phyloP scores from a whole-genome alignment of 1,140 invertebrate genomes.

The Euwallacea fornicatus region DNA sequence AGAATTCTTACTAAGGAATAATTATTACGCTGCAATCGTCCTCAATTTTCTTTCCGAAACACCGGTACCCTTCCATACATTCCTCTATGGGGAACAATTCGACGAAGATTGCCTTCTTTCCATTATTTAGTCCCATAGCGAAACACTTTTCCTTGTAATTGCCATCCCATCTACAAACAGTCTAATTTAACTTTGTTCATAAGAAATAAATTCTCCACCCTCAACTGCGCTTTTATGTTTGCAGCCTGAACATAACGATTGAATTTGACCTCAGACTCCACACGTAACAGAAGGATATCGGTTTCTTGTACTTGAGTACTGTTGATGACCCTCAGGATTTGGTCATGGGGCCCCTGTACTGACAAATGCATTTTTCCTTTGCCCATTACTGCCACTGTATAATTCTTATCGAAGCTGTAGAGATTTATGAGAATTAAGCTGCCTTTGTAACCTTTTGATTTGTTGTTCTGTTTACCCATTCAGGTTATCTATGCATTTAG shows the following conservation, averaged over 20 bases:
- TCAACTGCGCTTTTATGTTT: constrained; percentile 53
- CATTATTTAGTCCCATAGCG: constrained; percentile 51
- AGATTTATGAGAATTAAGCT: not conserved
- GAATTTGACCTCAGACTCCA: constrained; percentile 59
- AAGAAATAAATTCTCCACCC: not conserved
- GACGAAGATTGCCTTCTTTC: constrained; percentile 28
- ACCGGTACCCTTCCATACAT: constrained; percentile 58
- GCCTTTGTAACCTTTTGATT: not conserved
- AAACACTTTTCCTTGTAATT: constrained; percentile 57
- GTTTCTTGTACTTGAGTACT: constrained; percentile 57
- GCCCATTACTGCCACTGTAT: constrained; percentile 68
- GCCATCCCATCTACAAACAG: constrained; percentile 48
- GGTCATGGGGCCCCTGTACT: constrained; percentile 67
- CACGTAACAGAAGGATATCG: constrained; percentile 62
- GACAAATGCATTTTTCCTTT: constrained; percentile 58
- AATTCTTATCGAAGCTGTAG: constrained; percentile 40
- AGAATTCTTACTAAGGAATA: not conserved
- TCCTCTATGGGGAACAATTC: constrained; percentile 45
- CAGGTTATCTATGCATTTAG: constrained; percentile 54
- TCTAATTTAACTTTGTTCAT: not conserved
- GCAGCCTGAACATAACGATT: constrained; percentile 66
- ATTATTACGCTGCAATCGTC: constrained; percentile 49
- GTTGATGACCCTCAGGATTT: constrained; percentile 61
- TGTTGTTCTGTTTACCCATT: too few species aligned
- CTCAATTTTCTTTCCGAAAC: constrained; percentile 52